Base-by-base conservation (phyloP, 1,140 invertebrate genomes). In the Drosophila biarmipes region DNA sequence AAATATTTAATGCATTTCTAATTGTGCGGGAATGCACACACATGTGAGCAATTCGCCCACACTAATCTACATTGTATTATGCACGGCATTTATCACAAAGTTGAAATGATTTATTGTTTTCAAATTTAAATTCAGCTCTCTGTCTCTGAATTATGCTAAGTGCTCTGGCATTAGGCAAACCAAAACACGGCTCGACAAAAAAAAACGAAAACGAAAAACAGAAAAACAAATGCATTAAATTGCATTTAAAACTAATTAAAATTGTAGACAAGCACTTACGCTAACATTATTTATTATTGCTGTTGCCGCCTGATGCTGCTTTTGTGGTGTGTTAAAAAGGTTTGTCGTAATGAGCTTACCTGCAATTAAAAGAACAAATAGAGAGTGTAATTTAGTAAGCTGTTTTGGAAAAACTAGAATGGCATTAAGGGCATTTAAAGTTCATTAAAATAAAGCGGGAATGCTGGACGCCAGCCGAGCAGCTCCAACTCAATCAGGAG, bases 351-450 rank as follows among this genome's bases (percentile, higher is more conserved):
- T 76, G 64, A 80, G 82, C 87, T 90, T 90, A 90, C 87, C 87
- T 90, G 87, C 61, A 90, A 90, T 89, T 82, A 90, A 58, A 90
- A 84, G 61, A 90, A 80, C 56, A 77, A 87, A 87, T 72, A 69
- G 10, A 37, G 51, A 31, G 43, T 31, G 21, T 58, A 64, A 77
- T 62, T 38, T 74, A 81, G 75, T 78, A 40, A 57, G 78, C 62
- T 66, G 51, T 68, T 78, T 29, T 49, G 51, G 12, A 11, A 35
- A 54, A 66, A 54, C 42, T 17, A 29, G 53, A 68, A 31, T 15
- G n/a, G 31, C 38, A 45, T n/a, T 67, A 46, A 31, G 52, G 29
- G n/a, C 37, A 68, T 19, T 54, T 68, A 10, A 45, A 46, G 37
- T 38, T 46, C 17, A 63, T 40, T 69, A 45, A 64, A 24, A 55